phyloP scores from a whole-genome alignment of 2,113 vertebrate genomes.

The Amblyopsis rosae region DNA sequence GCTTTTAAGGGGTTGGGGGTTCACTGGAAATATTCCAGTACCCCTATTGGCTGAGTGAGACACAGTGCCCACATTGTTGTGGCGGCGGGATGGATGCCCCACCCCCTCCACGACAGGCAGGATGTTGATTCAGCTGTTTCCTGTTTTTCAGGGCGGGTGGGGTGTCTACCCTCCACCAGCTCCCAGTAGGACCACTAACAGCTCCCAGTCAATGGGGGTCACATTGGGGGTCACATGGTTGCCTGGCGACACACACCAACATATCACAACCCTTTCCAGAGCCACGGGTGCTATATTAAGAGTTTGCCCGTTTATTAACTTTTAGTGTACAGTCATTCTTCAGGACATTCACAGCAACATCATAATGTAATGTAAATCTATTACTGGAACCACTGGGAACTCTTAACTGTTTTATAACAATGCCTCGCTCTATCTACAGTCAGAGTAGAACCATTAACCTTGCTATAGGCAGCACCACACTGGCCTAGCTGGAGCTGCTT shows the following conservation, averaged over 20 bases:
- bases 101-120: slow-evolving; percentile 52
- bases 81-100: slow-evolving; percentile 11
- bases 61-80: slow-evolving; percentile 64
- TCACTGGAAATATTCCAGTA: slow-evolving; percentile 51
- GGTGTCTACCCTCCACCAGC: slow-evolving; percentile 18
- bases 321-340: too few species aligned
- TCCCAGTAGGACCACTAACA: slow-evolving; percentile 21
- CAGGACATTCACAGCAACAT: too few species aligned
- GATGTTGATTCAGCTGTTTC: slow-evolving; percentile 81
- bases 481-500: not conserved
- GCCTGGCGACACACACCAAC: too few species aligned
- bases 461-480: not conserved
- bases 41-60: slow-evolving; percentile 28
- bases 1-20: not conserved
- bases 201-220: not conserved
- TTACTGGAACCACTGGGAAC: too few species aligned
- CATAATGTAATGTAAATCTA: too few species aligned
- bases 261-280: too few species aligned
- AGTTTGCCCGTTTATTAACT: too few species aligned
- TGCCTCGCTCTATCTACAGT: too few species aligned
- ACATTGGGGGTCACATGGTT: too few species aligned
- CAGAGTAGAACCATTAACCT: too few species aligned
- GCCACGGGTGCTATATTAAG: too few species aligned
- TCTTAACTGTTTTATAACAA: too few species aligned
- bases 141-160: slow-evolving; percentile 59